Conservation (phyloP, 2,113 vertebrate genomes). For the Tragelaphus imberbis region DNA sequence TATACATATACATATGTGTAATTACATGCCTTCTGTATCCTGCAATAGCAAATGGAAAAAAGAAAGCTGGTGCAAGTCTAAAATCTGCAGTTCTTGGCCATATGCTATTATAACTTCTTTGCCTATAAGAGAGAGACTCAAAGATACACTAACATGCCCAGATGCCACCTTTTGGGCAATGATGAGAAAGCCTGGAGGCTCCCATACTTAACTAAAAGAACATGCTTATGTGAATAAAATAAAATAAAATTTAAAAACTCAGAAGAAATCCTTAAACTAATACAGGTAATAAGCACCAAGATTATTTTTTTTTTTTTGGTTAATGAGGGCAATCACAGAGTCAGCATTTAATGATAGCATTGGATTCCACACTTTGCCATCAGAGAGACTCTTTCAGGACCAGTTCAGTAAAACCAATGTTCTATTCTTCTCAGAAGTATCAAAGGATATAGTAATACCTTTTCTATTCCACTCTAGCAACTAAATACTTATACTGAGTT, state of each 20-base stretch:
- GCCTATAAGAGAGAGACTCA: neutral
- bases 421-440: neutral
- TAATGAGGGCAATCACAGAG: neutral
- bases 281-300: neutral
- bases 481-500: neutral
- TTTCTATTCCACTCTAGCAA: neutral
- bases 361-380: neutral
- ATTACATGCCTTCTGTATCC: neutral
- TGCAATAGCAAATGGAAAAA: neutral
- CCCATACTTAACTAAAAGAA: neutral
- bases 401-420: neutral
- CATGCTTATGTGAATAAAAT: neutral
- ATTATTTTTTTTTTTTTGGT: neutral
- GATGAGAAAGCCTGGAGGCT: neutral
- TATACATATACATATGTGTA: neutral
- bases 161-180: neutral
- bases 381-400: neutral
- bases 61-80: neutral
- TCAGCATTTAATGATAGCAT: neutral
- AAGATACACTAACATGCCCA: neutral
- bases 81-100: neutral
- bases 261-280: neutral
- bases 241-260: neutral
- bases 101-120: neutral
- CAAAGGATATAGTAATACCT: neutral